Base-by-base conservation (phyloP, 1,140 invertebrate genomes). In the Vanessa atalanta region DNA sequence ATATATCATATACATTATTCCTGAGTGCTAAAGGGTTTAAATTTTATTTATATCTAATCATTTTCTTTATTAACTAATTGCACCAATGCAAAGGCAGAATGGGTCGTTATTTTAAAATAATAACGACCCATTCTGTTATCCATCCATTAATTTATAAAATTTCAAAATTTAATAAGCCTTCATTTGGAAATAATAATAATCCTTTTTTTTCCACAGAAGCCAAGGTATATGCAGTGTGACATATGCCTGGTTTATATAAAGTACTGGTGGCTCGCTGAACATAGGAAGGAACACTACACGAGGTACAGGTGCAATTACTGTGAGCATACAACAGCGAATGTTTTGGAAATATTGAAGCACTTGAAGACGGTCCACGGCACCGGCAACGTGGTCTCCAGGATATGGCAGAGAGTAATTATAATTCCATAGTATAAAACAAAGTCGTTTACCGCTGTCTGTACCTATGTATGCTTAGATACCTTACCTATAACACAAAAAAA, bases 231-330 rank as follows among this genome's bases (percentile, higher is more conserved):
- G 43, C 57, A 61, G 6, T 61, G 57, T 37, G 57, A 61, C 7
- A 37, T 37, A n/a, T 69, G 67, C 43, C 53, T 23, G 0, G 67
- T 69, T 2, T 69, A 69, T 16, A 57, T 69, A 16, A 69, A 69
- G 53, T 69, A 60, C 20, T 69, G 67, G 67, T 69, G 67, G 67
- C 20, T 69, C 3, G 2, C 67, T 9, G 53, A 69, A 7, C 84
- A 86, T 60, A 80, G 26, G 37, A 23, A 72, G 6, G 48, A 63
- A 0, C 85, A 87, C 31, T 81, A 75, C 14, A 43, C 63, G 0
- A 79, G 51, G n/a, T 78, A 83, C n/a, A 53, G 11, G 1, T 88
- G 86, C 65, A 20, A 75, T 0, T 66, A 77, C 0, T 88, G 82
- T 51, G 53, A 60, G 11, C 72, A 71, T 11, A 20, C 50, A 0